These are phyloP conservation scores for Anarrhichthys ocellatus DNA, from an alignment of 2,113 vertebrate species.

Conservation along the genomic window DNA sequence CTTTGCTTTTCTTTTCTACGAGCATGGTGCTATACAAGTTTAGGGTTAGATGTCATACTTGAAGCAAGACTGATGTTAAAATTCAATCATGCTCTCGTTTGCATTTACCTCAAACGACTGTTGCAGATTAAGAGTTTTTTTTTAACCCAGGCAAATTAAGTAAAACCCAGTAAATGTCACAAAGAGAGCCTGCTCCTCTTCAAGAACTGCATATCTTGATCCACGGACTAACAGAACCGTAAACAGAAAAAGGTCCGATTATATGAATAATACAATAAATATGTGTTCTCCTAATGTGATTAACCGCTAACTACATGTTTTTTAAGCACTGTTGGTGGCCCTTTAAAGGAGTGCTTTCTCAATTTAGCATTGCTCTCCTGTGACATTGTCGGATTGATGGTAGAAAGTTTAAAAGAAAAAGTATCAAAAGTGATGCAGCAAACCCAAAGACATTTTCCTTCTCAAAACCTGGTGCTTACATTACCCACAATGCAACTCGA, in stretches of 20 bases:
- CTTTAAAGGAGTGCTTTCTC: neutral
- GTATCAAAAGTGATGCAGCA: neutral
- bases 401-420: neutral
- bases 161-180: conserved; percentile 18
- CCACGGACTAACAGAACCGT: conserved; percentile 3
- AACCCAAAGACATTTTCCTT: neutral
- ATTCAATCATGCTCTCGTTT: conserved; percentile 38
- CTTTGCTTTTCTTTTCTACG: conserved; percentile 30
- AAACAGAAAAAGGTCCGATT: conserved; percentile 5
- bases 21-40: conserved; percentile 10
- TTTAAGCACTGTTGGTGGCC: neutral
- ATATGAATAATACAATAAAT: neutral
- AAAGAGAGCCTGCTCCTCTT: neutral
- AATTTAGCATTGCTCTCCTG: neutral
- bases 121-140: conserved; percentile 14
- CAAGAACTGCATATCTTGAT: neutral
- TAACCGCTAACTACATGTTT: conserved; percentile 23
- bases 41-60: conserved; percentile 43
- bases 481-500: neutral
- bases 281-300: conserved; percentile 21
- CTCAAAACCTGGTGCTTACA: neutral
- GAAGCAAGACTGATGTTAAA: conserved; percentile 30
- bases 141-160: conserved; percentile 1
- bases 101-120: conserved; percentile 36
- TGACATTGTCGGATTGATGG: neutral